Conservation (phyloP, 2,113 vertebrate species). For the Pseudolaguvia tuberculata region DNA sequence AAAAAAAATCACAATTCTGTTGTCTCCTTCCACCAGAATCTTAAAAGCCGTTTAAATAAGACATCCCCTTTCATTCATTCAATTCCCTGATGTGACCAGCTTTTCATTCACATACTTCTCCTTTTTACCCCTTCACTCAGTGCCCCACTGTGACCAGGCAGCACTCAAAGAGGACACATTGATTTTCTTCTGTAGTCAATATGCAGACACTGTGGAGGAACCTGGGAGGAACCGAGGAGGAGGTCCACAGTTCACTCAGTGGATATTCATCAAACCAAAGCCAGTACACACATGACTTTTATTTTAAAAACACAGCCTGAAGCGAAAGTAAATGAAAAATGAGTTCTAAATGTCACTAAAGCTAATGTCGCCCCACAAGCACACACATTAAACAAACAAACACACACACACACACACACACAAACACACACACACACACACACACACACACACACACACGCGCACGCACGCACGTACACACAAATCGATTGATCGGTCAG, state of each 20-base stretch:
- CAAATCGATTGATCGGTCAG: not conserved
- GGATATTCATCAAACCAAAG: constrained; percentile 29
- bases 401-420: too few relatives aligned
- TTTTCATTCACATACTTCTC: constrained; percentile 21
- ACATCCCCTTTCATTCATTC: not conserved
- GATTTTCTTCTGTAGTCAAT: constrained; percentile 28
- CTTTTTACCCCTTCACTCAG: constrained; percentile 15
- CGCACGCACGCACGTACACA: too few relatives aligned
- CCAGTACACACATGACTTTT: constrained; percentile 26
- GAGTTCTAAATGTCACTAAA: constrained; percentile 37
- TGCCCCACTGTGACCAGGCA: constrained; percentile 7
- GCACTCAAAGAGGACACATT: constrained; percentile 16
- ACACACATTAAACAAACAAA: constrained; percentile 1
- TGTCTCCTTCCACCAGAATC: not conserved
- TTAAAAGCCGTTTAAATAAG: constrained; percentile 2
- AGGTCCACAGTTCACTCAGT: constrained; percentile 23
- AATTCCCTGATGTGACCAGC: not conserved
- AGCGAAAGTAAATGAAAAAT: constrained; percentile 35
- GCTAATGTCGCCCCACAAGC: not conserved
- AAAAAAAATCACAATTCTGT: not conserved
- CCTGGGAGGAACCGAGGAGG: too few relatives aligned
- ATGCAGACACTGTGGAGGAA: constrained; percentile 26
- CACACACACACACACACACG: too few relatives aligned
- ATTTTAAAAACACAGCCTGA: constrained; percentile 29
- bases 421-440: not conserved